Conservation (phyloP, 2,888 invertebrate genomes). For the Eupeodes latifasciatus region DNA sequence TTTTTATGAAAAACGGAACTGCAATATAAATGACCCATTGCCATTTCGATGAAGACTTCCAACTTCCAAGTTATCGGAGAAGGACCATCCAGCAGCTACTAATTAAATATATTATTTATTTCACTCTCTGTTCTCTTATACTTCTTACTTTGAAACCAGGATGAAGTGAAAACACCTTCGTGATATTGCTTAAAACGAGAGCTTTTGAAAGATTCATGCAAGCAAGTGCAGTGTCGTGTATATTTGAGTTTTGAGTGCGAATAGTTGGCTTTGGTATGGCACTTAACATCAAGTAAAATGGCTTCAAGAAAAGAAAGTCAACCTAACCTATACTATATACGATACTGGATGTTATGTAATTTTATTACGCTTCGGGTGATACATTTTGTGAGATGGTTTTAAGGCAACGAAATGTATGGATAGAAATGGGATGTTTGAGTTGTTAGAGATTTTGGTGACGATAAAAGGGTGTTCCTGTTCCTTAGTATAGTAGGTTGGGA, state of each 20-base stretch:
- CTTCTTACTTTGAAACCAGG: neutral
- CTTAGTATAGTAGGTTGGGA: too few species aligned
- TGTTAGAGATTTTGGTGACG: too few species aligned
- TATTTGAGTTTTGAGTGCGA: too few species aligned
- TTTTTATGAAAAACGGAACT: constrained; percentile 24
- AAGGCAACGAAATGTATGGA: neutral
- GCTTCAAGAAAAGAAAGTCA: constrained; percentile 1
- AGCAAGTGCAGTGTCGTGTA: constrained; percentile 1
- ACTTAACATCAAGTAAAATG: constrained; percentile 37
- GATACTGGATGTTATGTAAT: neutral
- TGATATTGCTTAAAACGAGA: neutral
- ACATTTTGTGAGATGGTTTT: neutral
- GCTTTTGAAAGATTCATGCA: constrained; percentile 22
- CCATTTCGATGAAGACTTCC: neutral
- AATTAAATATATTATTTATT: constrained; percentile 67
- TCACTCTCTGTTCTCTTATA: neutral
- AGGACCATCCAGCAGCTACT: constrained; percentile 26
- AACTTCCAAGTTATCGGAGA: constrained; percentile 1
- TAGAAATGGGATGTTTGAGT: too few species aligned
- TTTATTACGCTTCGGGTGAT: constrained; percentile 19
- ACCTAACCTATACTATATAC: too few species aligned
- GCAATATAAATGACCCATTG: neutral
- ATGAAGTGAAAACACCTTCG: constrained; percentile 6
- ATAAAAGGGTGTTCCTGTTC: neutral
- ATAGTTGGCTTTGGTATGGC: constrained; percentile 1